Percentiles rank a stretch among this genome's conserved stretches.
Evolutionary conservation across 2,797 vertebrate genomes (phyloP).

Genomic region (Sebastiscus tertius): DNA sequence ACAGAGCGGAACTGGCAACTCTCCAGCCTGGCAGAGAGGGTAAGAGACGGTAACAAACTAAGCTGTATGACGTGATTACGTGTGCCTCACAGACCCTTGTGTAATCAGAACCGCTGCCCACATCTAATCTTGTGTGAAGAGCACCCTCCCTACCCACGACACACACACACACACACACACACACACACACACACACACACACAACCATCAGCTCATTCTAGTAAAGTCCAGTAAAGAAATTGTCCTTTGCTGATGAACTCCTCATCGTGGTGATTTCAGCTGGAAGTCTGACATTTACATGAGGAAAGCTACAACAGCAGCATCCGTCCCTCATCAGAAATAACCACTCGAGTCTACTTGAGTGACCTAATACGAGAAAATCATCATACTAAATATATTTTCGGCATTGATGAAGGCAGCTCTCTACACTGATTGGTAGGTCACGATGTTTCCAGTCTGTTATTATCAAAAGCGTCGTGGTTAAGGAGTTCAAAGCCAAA

Average conservation of each 20-base stretch:
- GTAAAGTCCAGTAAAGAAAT: slow-evolving; percentile 51
- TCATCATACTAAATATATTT: slow-evolving; percentile 32
- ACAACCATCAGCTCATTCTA: slow-evolving; percentile 17
- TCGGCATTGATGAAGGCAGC: slow-evolving; percentile 25
- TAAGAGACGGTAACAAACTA: slow-evolving; percentile 55
- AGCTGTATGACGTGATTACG: slow-evolving; percentile 70
- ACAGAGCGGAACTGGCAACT: slow-evolving; percentile 43
- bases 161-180: background rate
- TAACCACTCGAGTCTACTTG: slow-evolving; percentile 26
- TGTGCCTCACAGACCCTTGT: slow-evolving; percentile 68
- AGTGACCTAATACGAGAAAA: slow-evolving; percentile 27
- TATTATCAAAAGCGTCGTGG: slow-evolving; percentile 29
- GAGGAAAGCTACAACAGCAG: slow-evolving; percentile 21
- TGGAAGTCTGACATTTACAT: slow-evolving; percentile 59
- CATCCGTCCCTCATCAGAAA: slow-evolving; percentile 36
- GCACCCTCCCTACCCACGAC: slow-evolving; percentile 16
- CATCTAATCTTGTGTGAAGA: slow-evolving; percentile 75
- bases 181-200: background rate
- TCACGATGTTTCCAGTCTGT: slow-evolving; percentile 5
- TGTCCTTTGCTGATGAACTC: slow-evolving; percentile 57
- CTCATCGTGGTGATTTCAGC: slow-evolving; percentile 63
- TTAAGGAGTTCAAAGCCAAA: slow-evolving; percentile 24
- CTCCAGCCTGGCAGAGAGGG: slow-evolving; percentile 46
- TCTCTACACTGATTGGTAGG: slow-evolving; percentile 60
- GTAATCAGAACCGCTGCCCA: slow-evolving; percentile 78